A percentile compares a stretch with the other conserved stretches of the same genome.
phyloP scores from a whole-genome alignment of 2,888 invertebrate species.

The Scelioninae gen. 1 region DNA sequence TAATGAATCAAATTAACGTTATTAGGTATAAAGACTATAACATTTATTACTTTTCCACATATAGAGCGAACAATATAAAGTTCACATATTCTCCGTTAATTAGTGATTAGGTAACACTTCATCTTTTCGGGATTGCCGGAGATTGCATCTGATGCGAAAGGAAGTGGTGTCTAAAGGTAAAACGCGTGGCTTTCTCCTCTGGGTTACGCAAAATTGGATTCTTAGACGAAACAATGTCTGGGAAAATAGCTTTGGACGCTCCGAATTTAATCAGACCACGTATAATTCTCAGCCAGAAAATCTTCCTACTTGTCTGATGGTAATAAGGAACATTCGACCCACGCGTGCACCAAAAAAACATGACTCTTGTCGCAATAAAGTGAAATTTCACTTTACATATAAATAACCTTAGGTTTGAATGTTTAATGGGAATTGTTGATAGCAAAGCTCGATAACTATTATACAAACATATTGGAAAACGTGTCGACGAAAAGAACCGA shows the following conservation, averaged over 20 bases:
- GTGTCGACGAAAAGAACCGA: slow-evolving; percentile 30
- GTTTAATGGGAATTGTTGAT: slow-evolving; percentile 12
- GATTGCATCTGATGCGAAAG: slow-evolving; percentile 60
- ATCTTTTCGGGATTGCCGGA: slow-evolving; percentile 43
- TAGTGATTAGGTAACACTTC: slow-evolving; percentile 51
- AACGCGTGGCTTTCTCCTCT: slow-evolving; percentile 57
- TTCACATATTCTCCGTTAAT: slow-evolving; percentile 37
- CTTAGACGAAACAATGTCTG: slow-evolving; percentile 63
- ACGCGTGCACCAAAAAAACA: slow-evolving; percentile 44
- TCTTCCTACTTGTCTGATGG: slow-evolving; percentile 45
- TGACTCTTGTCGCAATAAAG: slow-evolving; percentile 30
- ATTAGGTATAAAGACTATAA: background rate
- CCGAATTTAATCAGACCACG: slow-evolving; percentile 64
- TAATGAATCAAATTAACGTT: background rate
- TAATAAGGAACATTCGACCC: slow-evolving; percentile 60
- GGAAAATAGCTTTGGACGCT: slow-evolving; percentile 52
- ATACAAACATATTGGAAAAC: slow-evolving; percentile 45
- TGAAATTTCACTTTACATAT: slow-evolving; percentile 31
- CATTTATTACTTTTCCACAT: background rate
- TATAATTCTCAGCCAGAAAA: slow-evolving; percentile 47
- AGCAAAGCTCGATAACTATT: slow-evolving; percentile 18
- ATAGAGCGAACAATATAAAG: slow-evolving; percentile 26
- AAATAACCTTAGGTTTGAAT: slow-evolving; percentile 24
- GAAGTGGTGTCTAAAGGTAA: slow-evolving; percentile 51
- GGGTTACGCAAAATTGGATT: slow-evolving; percentile 70